Percentiles rank a stretch among this genome's conserved stretches.
phyloP scores from a whole-genome alignment of 2,797 vertebrate genomes.

The Acipenser ruthenus region DNA sequence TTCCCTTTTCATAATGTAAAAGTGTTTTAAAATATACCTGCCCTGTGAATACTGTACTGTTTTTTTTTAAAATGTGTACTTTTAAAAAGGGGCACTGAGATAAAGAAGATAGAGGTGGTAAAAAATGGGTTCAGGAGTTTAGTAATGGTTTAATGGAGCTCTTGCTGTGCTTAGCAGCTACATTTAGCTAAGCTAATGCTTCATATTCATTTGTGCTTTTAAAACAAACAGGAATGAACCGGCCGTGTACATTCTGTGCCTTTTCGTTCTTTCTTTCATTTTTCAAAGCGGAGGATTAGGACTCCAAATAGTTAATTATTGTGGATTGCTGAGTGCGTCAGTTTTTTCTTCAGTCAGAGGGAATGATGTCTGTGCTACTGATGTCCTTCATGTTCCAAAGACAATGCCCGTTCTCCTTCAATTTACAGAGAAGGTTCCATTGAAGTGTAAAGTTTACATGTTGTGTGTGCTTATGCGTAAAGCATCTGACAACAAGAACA shows the following conservation, averaged over 20 bases:
- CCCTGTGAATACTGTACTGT: no score
- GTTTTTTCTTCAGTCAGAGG: neutral
- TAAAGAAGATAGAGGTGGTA: no score
- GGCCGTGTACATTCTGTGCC: neutral
- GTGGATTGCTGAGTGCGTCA: neutral
- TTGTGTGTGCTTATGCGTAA: neutral
- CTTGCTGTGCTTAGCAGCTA: no score
- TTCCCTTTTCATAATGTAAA: no score
- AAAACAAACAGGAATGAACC: conserved; percentile 1
- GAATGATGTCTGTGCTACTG: neutral
- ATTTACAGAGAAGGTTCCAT: conserved; percentile 2
- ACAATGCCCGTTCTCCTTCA: conserved; percentile 5
- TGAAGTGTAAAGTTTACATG: conserved; percentile 9
- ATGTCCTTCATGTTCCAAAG: conserved; percentile 9
- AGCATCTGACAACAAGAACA: neutral
- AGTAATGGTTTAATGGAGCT: no score
- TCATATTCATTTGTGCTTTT: neutral
- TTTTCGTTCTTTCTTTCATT: neutral
- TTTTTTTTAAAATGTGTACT: no score
- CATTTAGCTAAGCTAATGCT: no score
- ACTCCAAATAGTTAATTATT: neutral
- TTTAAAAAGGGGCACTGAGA: no score
- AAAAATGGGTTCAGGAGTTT: no score
- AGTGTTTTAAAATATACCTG: no score
- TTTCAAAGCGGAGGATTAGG: neutral